These are phyloP conservation scores for Acinonyx jubatus DNA, from an alignment of 2,113 vertebrate species.

Conservation along the genomic window DNA sequence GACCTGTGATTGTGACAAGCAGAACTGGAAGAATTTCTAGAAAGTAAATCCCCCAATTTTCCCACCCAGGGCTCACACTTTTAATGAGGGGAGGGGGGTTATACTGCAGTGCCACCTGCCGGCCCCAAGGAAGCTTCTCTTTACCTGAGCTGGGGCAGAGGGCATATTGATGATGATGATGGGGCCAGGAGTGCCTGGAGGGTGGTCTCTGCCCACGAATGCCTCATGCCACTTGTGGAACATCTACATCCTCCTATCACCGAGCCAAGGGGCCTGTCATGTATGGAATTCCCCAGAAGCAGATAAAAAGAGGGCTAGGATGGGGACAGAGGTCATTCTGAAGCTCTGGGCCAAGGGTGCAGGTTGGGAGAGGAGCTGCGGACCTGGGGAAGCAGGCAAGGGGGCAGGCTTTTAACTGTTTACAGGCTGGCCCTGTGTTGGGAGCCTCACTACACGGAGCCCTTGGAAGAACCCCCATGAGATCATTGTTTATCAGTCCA, in stretches of 20 bases:
- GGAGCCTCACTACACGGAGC: not conserved
- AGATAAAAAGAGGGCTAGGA: not conserved
- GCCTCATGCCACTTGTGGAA: not conserved
- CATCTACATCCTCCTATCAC: not conserved
- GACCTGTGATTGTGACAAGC: not conserved
- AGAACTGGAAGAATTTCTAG: slow-evolving; percentile 11
- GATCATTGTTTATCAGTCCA: not conserved
- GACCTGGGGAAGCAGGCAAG: not conserved
- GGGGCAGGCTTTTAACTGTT: not conserved
- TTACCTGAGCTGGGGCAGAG: not conserved
- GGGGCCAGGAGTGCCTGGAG: not conserved
- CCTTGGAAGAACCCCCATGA: not conserved
- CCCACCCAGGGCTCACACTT: not conserved
- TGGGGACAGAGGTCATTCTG: not conserved
- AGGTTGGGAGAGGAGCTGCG: not conserved
- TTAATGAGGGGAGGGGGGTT: not conserved
- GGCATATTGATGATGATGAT: not conserved
- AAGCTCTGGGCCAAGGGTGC: not conserved
- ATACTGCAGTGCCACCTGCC: not conserved
- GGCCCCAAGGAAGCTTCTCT: not conserved
- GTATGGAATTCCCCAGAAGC: not conserved
- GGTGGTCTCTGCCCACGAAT: not conserved
- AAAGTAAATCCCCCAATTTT: slow-evolving; percentile 6
- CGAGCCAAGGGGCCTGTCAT: not conserved
- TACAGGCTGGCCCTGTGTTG: not conserved